These are phyloP conservation scores for Columba livia DNA, from an alignment of 2,113 vertebrate genomes.

Conservation along the genomic window DNA sequence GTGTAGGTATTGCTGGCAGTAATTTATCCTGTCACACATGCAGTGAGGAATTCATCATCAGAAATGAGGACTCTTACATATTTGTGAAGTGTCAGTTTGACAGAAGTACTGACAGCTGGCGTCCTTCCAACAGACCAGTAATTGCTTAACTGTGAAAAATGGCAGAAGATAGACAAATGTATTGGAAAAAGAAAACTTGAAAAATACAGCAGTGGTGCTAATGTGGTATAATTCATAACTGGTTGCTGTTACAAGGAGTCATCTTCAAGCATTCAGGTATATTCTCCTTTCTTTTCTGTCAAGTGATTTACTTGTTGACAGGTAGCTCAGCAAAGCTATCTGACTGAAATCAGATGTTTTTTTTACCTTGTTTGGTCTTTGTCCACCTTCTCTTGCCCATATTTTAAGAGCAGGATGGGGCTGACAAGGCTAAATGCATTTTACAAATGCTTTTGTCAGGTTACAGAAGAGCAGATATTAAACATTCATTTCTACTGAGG, in stretches of 20 bases:
- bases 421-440: background rate
- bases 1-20: slow-evolving; percentile 20
- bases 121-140: background rate
- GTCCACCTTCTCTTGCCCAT: background rate
- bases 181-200: slow-evolving; percentile 17
- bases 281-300: background rate
- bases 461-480: slow-evolving; percentile 48
- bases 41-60: slow-evolving; percentile 26
- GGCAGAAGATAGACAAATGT: slow-evolving; percentile 11
- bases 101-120: slow-evolving; percentile 55
- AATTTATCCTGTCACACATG: slow-evolving; percentile 8
- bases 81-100: slow-evolving; percentile 58
- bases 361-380: background rate
- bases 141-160: slow-evolving; percentile 44
- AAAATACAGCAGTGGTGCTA: slow-evolving; percentile 41
- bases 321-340: background rate
- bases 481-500: slow-evolving; percentile 48
- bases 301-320: background rate
- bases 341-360: background rate
- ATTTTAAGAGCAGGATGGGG: background rate
- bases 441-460: slow-evolving; percentile 16
- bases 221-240: slow-evolving; percentile 44
- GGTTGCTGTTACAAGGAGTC: slow-evolving; percentile 10
- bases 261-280: background rate
- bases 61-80: background rate